These are phyloP conservation scores for Thalassaphorura encarpata DNA, from an alignment of 1,140 invertebrate species.

Conservation along the genomic window DNA sequence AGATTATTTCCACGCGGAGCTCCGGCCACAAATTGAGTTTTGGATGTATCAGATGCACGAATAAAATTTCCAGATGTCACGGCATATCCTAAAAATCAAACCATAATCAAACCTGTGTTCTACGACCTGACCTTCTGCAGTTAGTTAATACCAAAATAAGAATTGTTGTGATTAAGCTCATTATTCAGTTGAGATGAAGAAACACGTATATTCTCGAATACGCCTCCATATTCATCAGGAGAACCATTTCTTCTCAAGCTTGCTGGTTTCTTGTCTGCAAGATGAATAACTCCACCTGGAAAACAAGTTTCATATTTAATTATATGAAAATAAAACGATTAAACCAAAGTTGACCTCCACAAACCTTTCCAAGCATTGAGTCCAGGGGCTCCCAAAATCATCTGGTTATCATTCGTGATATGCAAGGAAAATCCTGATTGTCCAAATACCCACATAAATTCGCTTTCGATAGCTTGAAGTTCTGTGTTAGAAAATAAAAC, in stretches of 20 bases:
- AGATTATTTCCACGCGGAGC: slow-evolving; percentile 44
- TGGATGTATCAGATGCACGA: slow-evolving; percentile 42
- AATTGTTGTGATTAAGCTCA: slow-evolving; percentile 1
- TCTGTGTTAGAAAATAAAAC: neutral
- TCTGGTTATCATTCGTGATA: slow-evolving; percentile 25
- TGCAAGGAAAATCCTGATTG: slow-evolving; percentile 34
- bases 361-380: slow-evolving; percentile 37
- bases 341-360: too few species aligned
- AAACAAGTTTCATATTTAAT: too few species aligned
- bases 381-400: slow-evolving; percentile 38
- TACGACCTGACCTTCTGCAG: neutral
- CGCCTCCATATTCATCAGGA: neutral
- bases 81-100: too few species aligned
- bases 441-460: slow-evolving; percentile 15
- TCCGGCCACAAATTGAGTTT: slow-evolving; percentile 42
- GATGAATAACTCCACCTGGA: neutral
- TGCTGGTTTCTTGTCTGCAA: neutral
- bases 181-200: neutral
- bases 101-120: slow-evolving; percentile 41
- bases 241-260: neutral
- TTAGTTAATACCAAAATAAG: neutral
- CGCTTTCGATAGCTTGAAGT: neutral
- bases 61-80: slow-evolving; percentile 46
- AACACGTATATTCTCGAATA: neutral
- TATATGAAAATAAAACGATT: too few species aligned